Evolutionary conservation across 2,888 invertebrate genomes (phyloP).

Genomic region (Acrobasis repandana): DNA sequence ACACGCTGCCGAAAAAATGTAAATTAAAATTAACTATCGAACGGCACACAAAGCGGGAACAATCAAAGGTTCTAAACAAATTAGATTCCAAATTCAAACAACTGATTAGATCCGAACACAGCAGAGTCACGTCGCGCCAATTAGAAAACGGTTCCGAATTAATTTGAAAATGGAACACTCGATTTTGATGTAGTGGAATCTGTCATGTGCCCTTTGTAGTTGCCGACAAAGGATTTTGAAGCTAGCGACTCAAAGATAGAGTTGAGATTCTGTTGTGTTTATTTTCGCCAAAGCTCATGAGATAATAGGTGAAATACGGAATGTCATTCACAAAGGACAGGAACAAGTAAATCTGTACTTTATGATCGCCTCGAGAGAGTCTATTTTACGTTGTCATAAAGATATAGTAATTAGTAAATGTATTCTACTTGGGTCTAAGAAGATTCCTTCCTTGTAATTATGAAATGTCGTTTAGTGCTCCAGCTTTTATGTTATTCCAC

Average conservation of each 20-base stretch:
- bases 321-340: slow-evolving; percentile 43
- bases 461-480: slow-evolving; percentile 33
- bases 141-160: slow-evolving; percentile 78
- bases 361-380: slow-evolving; percentile 33
- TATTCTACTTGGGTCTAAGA: slow-evolving; percentile 45
- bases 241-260: slow-evolving; percentile 27
- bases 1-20: slow-evolving; percentile 31
- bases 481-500: slow-evolving; percentile 24
- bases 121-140: slow-evolving; percentile 78
- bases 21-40: slow-evolving; percentile 44
- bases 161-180: slow-evolving; percentile 81
- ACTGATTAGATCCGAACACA: slow-evolving; percentile 67
- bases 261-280: slow-evolving; percentile 27
- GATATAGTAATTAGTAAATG: slow-evolving; percentile 51
- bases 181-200: slow-evolving; percentile 79
- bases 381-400: slow-evolving; percentile 27
- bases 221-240: slow-evolving; percentile 24
- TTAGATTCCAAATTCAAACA: slow-evolving; percentile 73
- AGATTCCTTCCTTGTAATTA: slow-evolving; percentile 35
- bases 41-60: slow-evolving; percentile 45
- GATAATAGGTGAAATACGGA: slow-evolving; percentile 49
- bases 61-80: slow-evolving; percentile 60
- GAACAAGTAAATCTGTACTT: slow-evolving; percentile 43
- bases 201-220: slow-evolving; percentile 54
- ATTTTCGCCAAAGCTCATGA: slow-evolving; percentile 36